Conservation (phyloP, 35 echinoderm and acorn worm genomes). For the Apostichopus californicus region DNA sequence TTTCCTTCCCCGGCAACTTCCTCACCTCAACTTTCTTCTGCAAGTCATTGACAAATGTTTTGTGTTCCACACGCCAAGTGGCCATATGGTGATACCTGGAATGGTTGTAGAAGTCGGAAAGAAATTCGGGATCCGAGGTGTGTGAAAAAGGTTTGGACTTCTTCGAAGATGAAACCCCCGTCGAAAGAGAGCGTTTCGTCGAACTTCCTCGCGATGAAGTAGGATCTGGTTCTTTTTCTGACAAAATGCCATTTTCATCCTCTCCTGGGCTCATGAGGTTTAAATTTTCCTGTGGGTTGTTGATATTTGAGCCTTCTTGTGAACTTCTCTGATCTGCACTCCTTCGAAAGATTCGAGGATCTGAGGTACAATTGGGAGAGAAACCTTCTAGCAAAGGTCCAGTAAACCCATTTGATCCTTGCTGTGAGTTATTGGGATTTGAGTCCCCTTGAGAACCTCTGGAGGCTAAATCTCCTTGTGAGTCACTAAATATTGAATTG, state of each 20-base stretch:
- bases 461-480: background rate
- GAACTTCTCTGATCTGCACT: background rate
- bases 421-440: background rate
- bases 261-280: background rate
- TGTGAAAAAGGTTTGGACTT: background rate
- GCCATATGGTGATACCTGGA: slow-evolving; percentile 48
- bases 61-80: slow-evolving; percentile 91
- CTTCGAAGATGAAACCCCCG: background rate
- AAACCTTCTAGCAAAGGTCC: background rate
- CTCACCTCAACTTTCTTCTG: slow-evolving; percentile 64
- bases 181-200: background rate
- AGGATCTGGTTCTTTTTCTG: background rate
- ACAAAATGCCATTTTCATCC: background rate
- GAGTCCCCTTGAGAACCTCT: background rate
- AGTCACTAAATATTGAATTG: background rate
- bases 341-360: background rate
- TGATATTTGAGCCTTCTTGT: background rate
- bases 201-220: background rate
- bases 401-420: background rate
- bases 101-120: background rate
- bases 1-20: slow-evolving; percentile 77
- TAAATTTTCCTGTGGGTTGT: background rate
- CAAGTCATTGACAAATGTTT: slow-evolving; percentile 73
- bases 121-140: slow-evolving; percentile 28
- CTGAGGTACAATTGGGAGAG: background rate